phyloP scores from a whole-genome alignment of 2,113 vertebrate species.

The Myrmophylax atrothorax region DNA sequence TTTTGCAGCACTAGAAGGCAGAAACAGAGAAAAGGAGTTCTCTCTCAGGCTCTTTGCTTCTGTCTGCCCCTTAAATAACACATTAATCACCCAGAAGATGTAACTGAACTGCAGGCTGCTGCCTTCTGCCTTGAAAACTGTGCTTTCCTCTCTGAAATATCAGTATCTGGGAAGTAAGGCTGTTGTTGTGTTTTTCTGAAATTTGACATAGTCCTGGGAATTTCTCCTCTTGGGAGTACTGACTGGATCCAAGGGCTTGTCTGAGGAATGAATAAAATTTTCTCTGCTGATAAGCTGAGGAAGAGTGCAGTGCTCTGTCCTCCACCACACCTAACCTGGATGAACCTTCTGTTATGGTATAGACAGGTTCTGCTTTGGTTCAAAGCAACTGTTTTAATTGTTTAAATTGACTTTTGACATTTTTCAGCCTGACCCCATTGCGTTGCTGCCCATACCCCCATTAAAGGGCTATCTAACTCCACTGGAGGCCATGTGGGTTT shows the following conservation, averaged over 20 bases:
- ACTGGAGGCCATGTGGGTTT: not conserved
- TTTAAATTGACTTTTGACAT: not conserved
- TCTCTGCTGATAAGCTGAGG: not conserved
- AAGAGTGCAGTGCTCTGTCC: not conserved
- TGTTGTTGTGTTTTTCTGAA: not conserved
- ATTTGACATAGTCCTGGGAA: not conserved
- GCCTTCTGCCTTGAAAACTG: slow-evolving; percentile 25
- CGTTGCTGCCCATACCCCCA: not conserved
- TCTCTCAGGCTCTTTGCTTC: slow-evolving; percentile 50
- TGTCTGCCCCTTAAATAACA: slow-evolving; percentile 23
- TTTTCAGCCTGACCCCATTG: not conserved
- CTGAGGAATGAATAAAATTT: slow-evolving; percentile 1
- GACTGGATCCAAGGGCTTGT: not conserved
- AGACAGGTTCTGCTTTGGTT: not conserved
- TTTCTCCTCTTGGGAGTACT: not conserved
- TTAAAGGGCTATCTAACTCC: not conserved
- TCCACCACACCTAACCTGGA: not conserved
- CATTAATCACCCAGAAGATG: slow-evolving; percentile 5
- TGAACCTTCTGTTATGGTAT: not conserved
- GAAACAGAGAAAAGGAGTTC: not conserved
- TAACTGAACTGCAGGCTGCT: slow-evolving; percentile 49
- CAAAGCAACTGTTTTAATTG: not conserved
- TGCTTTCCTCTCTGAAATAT: not conserved
- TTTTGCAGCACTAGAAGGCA: not conserved
- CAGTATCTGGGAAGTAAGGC: not conserved